Evolutionary conservation across 2,113 vertebrate species (phyloP).

Genomic region (Orientallactaga bullata): DNA sequence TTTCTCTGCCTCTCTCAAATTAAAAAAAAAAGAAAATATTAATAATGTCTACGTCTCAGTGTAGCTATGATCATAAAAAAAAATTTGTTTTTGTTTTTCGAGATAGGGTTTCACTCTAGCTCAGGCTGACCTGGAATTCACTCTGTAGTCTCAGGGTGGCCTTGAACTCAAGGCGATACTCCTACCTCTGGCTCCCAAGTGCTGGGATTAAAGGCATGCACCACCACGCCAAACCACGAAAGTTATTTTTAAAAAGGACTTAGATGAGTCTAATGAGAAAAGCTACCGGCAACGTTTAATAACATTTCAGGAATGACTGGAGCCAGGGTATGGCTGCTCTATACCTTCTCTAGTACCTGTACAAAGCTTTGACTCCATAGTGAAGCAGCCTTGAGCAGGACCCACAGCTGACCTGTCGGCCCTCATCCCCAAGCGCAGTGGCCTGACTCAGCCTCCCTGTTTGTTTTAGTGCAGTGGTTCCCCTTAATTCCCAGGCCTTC

Average conservation of each 20-base stretch:
- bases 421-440: background rate
- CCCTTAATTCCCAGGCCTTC: background rate
- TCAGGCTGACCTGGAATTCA: no score
- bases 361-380: background rate
- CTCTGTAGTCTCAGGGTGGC: no score
- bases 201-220: no score
- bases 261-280: background rate
- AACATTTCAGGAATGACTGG: background rate
- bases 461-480: background rate
- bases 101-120: no score
- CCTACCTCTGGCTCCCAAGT: no score
- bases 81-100: no score
- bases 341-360: background rate
- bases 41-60: background rate
- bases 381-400: background rate
- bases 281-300: background rate
- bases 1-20: no score
- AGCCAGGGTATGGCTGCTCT: background rate
- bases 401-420: background rate
- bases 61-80: conserved; percentile 36
- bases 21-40: conserved; percentile 42
- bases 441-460: background rate
- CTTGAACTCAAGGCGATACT: no score
- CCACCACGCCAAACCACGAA: no score
- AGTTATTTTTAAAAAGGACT: conserved; percentile 17